Base-by-base conservation (phyloP, 2,113 vertebrate genomes). In the Clarias macrocephalus region DNA sequence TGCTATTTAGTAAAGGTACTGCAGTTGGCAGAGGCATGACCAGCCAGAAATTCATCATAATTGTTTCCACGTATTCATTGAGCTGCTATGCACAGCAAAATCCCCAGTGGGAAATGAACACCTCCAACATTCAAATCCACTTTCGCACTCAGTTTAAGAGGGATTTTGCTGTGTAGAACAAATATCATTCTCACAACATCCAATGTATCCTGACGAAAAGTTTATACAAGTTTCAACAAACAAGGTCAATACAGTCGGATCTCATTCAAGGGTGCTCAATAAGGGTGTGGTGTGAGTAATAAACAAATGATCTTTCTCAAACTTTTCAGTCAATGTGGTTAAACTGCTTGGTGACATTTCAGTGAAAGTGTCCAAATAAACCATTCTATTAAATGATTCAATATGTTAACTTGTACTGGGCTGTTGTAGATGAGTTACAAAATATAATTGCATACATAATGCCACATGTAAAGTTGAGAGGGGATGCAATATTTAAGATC, bases 1-100 rank as follows among this genome's bases (percentile, higher is more conserved):
- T 88, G 21, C 73, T 91, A 77, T 86, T 92, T 77, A 81, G 60
- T n/a, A 86, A 90, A 28, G 80, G 68, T 83, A 92, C 90, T 90
- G 89, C 91, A 92, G 94, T 91, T 92, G 93, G 92, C 90, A 91
- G 86, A 85, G 91, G 91, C 93, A 90, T 93, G 90, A 93, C 85
- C 85, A 89, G 81, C 80, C 72, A 87, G 88, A 91, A 92, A 94
- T 94, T 91, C 89, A 92, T 95, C 92, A 93, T 83, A 82, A 89
- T 88, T 80, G 80, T 90, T 91, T 91, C 89, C 83, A 91, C 82
- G 88, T 90, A 83, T 70, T 84, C 87, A 87, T 70, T 82, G 66
- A 85, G 85, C 48, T 73, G 19, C 90, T 91, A 93, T 70, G 57
- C 65, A 70, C 28, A 72, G n/a, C 19, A 25, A 73, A 73, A 59